Evolutionary conservation across 1,140 invertebrate genomes (phyloP).

Genomic region (Andrena cerasifolii): DNA sequence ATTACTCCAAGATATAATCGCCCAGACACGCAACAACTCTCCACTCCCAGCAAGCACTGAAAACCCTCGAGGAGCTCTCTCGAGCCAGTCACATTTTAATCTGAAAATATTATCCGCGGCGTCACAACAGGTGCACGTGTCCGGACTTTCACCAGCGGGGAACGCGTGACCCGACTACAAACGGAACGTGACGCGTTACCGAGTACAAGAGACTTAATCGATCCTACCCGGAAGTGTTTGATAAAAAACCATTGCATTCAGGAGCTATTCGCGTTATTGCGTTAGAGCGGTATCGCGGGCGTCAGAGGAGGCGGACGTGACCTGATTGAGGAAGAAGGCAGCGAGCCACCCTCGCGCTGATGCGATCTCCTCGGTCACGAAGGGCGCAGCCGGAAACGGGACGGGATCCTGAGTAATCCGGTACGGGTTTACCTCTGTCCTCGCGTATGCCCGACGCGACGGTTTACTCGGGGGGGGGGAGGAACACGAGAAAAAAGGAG

Average conservation of each 20-base stretch:
- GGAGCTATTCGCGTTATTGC: constrained; percentile 22
- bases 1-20: too few relatives aligned
- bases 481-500: constrained; percentile 1
- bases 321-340: constrained; percentile 30
- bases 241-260: constrained; percentile 25
- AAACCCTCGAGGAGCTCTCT: too few relatives aligned
- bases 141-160: too few relatives aligned
- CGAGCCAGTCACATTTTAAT: constrained; percentile 3
- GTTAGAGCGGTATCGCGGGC: constrained; percentile 32
- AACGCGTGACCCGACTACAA: neutral
- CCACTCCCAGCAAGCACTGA: too few relatives aligned
- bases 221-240: neutral
- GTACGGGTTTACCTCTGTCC: constrained; percentile 48
- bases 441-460: constrained; percentile 14
- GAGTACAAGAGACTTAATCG: neutral
- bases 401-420: constrained; percentile 49
- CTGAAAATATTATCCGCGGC: constrained; percentile 4
- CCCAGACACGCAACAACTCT: too few relatives aligned
- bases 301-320: constrained; percentile 51
- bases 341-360: constrained; percentile 15
- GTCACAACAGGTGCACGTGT: neutral
- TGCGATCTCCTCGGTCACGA: constrained; percentile 41
- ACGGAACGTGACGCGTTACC: neutral
- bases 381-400: constrained; percentile 49
- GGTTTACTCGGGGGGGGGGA: constrained; percentile 28